Evolutionary conservation across 2,888 invertebrate species (phyloP), one percentile per base, ranked within the genome.

Genomic region (Zelleria hepariella): DNA sequence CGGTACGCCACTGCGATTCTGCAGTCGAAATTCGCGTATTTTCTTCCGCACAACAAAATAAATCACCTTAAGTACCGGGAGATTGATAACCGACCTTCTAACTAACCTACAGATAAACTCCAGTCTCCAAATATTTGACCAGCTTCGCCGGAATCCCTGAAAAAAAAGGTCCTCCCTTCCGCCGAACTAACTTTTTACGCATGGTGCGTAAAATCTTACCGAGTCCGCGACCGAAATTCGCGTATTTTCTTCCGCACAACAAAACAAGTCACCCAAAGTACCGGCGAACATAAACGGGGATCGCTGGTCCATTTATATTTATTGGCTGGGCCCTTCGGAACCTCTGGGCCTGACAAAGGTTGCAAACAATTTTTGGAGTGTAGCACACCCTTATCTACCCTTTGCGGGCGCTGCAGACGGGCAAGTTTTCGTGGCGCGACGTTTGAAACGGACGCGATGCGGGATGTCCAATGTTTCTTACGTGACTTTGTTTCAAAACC

Each of bases 291-390:
- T 42, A 42, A 42, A 42, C 32, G 15, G 32, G 32, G 32, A 42
- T 55, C 55, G 32, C 55, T 21, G 7, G 32, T 32, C 27, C 55
- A 55, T 55, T 55, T 55, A 55, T 55, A 55, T 55, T 55, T 55
- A 55, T 55, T 55, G 55, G 32, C 26, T 21, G 42, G 32, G 18
- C 27, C 32, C 27, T 27, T 27, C 18, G 20, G 18, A 55, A 26
- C 27, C 18, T 20, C 2, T 26, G 18, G 18, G 24, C 54, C 55
- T 27, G 55, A 55, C 55, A 55, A 55, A 55, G 55, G 55, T 55
- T 55, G 55, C 55, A 27, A 55, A 55, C 55, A 55, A 55, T 55
- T 55, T 55, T 55, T 55, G 55, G 32, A 42, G 32, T 42, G 32
- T 42, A 42, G 32, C 32, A 42, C 32, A 15, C 32, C 32, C 32